Base-by-base conservation (phyloP, 2,888 invertebrate species). In the Philhelius pedissequus region DNA sequence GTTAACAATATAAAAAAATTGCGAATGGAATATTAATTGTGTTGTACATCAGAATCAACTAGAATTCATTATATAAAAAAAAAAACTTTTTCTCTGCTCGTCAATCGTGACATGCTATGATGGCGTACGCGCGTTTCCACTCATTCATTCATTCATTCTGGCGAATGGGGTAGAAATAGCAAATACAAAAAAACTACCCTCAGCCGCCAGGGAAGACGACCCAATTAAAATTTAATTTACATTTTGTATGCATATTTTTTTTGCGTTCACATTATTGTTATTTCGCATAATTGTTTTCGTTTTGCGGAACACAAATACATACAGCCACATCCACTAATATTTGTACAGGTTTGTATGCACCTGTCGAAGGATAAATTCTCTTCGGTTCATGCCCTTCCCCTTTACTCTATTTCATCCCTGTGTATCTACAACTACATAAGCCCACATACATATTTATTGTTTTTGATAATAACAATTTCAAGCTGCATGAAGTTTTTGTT, bases 41-140 rank as follows among this genome's bases (percentile, higher is more conserved):
- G 62, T 69, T 78, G 78, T 78, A 74, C 82, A 77, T 66, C 56
- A 60, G 38, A 52, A 54, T 77, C 62, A 77, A 71, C 71, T 66
- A 38, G 50, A 45, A 38, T 45, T 20, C 68, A 43, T 64, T 6
- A 20, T n/a, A 20, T 18, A 20, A 9, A 3, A 56, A 35, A 56
- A 56, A 20, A 54, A 54, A 27, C 15, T 3, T 20, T 54, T 30
- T 32, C 20, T 32, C 56, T 13, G 13, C 32, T 8, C 32, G 18
- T 56, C 56, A 11, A 56, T 35, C 35, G 32, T 56, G 56, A 56
- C 56, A 11, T 56, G 56, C 32, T 56, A 20, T 32, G 35, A 56
- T 56, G 35, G 13, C 32, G 35, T 20, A 56, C 56, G 18, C 56
- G 32, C 20, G 52, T 18, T 56, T 56, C 54, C 54, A 56, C 32